These are phyloP conservation scores for Meliscaeva auricollis DNA, from an alignment of 2,888 invertebrate species.

Conservation along the genomic window DNA sequence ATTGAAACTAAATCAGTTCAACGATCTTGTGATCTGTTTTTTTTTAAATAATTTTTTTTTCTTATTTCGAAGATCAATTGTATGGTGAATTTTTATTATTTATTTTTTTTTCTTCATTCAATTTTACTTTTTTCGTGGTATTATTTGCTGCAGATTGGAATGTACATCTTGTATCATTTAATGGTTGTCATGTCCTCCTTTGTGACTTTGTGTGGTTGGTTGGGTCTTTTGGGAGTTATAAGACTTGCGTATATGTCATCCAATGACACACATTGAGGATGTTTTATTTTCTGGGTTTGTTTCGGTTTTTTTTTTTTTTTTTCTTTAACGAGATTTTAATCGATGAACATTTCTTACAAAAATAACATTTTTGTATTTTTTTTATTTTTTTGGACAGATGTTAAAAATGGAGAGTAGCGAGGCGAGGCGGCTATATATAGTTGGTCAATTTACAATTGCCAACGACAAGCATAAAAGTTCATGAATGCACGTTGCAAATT, in stretches of 20 bases:
- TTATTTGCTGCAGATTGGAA: constrained; percentile 62
- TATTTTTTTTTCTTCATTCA: background rate
- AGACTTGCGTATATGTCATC: constrained; percentile 50
- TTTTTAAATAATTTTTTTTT: constrained; percentile 24
- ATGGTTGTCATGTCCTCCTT: constrained; percentile 73
- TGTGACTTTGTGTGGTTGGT: constrained; percentile 45
- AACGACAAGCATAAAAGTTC: constrained; percentile 25
- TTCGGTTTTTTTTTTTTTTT: background rate
- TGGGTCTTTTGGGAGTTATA: constrained; percentile 28
- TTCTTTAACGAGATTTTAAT: constrained; percentile 51
- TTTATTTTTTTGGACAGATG: constrained; percentile 30
- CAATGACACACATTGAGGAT: constrained; percentile 62
- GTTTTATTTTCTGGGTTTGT: constrained; percentile 43
- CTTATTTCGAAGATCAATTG: constrained; percentile 72
- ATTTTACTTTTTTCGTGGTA: constrained; percentile 34
- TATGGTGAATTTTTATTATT: constrained; percentile 47
- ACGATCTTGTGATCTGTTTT: constrained; percentile 74
- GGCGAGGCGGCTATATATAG: background rate
- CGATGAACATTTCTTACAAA: constrained; percentile 44
- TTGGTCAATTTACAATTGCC: background rate
- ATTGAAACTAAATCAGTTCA: constrained; percentile 68
- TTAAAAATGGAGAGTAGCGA: background rate
- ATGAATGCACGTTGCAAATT: constrained; percentile 13
- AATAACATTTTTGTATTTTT: constrained; percentile 31
- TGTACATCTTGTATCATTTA: constrained; percentile 73